Evolutionary conservation across 2,113 vertebrate genomes (phyloP).

Genomic region (Pagrus major): DNA sequence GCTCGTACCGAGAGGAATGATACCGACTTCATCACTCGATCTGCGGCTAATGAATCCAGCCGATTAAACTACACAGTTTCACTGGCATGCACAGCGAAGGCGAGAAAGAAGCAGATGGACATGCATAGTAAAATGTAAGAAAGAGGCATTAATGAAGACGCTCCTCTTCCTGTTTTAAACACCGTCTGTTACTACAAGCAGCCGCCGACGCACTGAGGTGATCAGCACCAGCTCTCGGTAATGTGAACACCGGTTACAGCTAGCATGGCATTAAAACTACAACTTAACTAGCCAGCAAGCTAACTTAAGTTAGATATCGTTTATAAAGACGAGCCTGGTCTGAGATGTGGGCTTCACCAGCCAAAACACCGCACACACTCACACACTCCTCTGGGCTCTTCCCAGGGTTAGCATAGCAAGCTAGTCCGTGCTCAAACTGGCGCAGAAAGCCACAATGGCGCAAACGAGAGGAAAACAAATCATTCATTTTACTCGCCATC

Average conservation of each 20-base stretch:
- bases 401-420: slow-evolving; percentile 63
- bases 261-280: too few relatives aligned
- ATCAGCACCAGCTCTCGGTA: not conserved
- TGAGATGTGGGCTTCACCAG: not conserved
- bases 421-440: slow-evolving; percentile 65
- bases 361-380: not conserved
- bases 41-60: not conserved
- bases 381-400: not conserved
- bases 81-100: not conserved
- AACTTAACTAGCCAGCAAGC: not conserved
- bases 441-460: slow-evolving; percentile 79
- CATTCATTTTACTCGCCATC: slow-evolving; percentile 38
- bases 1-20: not conserved
- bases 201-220: not conserved
- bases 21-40: not conserved
- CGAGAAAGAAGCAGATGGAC: not conserved
- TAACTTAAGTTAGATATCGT: not conserved
- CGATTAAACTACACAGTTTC: not conserved
- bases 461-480: slow-evolving; percentile 58
- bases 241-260: not conserved
- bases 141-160: not conserved
- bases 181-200: not conserved
- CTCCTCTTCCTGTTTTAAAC: not conserved
- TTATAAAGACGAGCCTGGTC: not conserved
- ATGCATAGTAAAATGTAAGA: not conserved